A percentile compares a stretch with the other conserved stretches of the same genome.
These are phyloP conservation scores for Calliopum simillimum DNA, from an alignment of 2,888 invertebrate species.

Conservation along the genomic window DNA sequence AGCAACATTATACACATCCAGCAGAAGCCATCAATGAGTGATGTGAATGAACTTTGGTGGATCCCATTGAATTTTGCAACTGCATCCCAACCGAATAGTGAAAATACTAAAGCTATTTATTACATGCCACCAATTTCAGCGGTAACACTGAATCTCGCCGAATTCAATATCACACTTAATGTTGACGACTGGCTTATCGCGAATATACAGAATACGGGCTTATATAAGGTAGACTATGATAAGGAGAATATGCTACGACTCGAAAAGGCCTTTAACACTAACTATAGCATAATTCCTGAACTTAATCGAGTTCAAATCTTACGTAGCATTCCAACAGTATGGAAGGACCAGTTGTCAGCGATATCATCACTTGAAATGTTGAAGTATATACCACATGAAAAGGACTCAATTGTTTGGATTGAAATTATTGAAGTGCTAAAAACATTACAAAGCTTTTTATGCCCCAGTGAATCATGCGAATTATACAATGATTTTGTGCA, in stretches of 20 bases:
- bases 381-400: not conserved
- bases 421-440: too few relatives aligned
- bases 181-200: slow-evolving; percentile 49
- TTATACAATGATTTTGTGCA: too few relatives aligned
- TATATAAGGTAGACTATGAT: slow-evolving; percentile 77
- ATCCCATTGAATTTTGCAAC: slow-evolving; percentile 48
- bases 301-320: not conserved
- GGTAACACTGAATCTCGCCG: slow-evolving; percentile 33
- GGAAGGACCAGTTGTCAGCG: too few relatives aligned
- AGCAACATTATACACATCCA: slow-evolving; percentile 67
- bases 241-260: slow-evolving; percentile 73
- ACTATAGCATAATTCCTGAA: not conserved
- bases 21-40: slow-evolving; percentile 59
- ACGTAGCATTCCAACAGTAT: not conserved
- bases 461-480: too few relatives aligned
- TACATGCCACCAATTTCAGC: slow-evolving; percentile 40
- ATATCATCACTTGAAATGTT: not conserved
- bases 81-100: slow-evolving; percentile 38
- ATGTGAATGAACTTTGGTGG: slow-evolving; percentile 37
- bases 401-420: not conserved
- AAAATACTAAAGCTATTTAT: slow-evolving; percentile 39
- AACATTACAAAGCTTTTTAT: not conserved
- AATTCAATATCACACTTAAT: slow-evolving; percentile 33
- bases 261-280: slow-evolving; percentile 70
- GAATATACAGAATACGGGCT: slow-evolving; percentile 48